phyloP scores from a whole-genome alignment of 2,888 invertebrate genomes.

The Patella pellucida region DNA sequence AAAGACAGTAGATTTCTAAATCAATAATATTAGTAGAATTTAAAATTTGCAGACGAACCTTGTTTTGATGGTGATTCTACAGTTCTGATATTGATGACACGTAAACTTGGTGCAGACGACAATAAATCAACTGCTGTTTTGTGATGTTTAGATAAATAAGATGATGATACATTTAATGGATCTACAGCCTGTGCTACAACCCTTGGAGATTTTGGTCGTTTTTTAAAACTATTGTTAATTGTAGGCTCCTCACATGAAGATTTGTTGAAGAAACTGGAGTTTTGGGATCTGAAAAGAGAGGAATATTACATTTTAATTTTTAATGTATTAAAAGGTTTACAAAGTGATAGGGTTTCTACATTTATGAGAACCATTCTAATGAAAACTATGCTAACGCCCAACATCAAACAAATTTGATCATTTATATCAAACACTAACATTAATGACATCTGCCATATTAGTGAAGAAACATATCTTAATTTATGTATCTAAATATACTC shows the following conservation, averaged over 20 bases:
- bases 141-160: not conserved
- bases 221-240: not conserved
- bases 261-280: not conserved
- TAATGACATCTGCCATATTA: too few relatives aligned
- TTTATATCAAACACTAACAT: too few relatives aligned
- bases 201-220: not conserved
- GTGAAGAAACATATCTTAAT: too few relatives aligned
- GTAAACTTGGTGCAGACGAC: not conserved
- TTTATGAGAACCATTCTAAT: too few relatives aligned
- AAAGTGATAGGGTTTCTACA: too few relatives aligned
- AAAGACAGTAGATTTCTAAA: too few relatives aligned
- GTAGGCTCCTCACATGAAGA: not conserved
- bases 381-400: too few relatives aligned
- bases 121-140: not conserved
- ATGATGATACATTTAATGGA: not conserved
- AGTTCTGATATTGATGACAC: not conserved
- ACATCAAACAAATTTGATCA: too few relatives aligned
- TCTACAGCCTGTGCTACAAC: not conserved
- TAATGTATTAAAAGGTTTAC: not conserved
- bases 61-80: not conserved
- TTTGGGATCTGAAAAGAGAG: not conserved
- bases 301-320: slow-evolving; percentile 17
- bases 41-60: not conserved
- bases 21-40: too few relatives aligned
- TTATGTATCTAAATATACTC: too few relatives aligned